Conservation (phyloP, 1,140 invertebrate genomes). For the Musca vetustissima region DNA sequence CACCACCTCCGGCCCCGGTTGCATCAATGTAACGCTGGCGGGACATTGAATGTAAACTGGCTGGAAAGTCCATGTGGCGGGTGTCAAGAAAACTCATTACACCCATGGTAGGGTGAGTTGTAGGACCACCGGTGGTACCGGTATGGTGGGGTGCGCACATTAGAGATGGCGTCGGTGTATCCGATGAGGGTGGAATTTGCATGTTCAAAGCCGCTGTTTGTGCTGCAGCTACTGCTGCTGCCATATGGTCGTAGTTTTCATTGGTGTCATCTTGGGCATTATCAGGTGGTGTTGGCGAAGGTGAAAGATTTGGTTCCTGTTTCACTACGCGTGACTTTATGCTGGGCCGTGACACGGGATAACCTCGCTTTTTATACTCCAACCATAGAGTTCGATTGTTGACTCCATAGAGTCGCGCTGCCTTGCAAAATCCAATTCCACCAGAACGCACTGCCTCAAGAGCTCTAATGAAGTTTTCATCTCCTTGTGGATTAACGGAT, state of each 20-base stretch:
- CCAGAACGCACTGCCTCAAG: conserved; percentile 77
- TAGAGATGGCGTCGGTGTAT: conserved; percentile 54
- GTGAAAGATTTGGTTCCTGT: conserved; percentile 62
- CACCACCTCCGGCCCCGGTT: conserved; percentile 39
- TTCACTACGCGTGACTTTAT: conserved; percentile 70
- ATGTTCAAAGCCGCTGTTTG: conserved; percentile 58
- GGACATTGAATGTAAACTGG: conserved; percentile 57
- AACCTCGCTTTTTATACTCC: conserved; percentile 80
- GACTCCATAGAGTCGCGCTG: conserved; percentile 76
- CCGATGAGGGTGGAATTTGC: conserved; percentile 59
- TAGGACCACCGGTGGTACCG: conserved; percentile 34
- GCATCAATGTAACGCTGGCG: conserved; percentile 58
- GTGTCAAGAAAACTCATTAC: conserved; percentile 64
- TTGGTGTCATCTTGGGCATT: conserved; percentile 47
- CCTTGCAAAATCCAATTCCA: conserved; percentile 83
- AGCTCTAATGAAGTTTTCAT: conserved; percentile 76
- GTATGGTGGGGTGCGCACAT: conserved; percentile 56
- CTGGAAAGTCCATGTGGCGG: conserved; percentile 60
- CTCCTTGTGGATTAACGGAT: conserved; percentile 71
- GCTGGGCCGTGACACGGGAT: conserved; percentile 73
- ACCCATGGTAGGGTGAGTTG: conserved; percentile 58
- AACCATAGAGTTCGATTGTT: conserved; percentile 83
- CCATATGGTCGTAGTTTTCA: conserved; percentile 56
- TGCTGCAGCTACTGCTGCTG: conserved; percentile 39
- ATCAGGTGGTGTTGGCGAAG: conserved; percentile 56